phyloP scores from a whole-genome alignment of 2,797 vertebrate genomes.

The Amphiprion clarkii region DNA sequence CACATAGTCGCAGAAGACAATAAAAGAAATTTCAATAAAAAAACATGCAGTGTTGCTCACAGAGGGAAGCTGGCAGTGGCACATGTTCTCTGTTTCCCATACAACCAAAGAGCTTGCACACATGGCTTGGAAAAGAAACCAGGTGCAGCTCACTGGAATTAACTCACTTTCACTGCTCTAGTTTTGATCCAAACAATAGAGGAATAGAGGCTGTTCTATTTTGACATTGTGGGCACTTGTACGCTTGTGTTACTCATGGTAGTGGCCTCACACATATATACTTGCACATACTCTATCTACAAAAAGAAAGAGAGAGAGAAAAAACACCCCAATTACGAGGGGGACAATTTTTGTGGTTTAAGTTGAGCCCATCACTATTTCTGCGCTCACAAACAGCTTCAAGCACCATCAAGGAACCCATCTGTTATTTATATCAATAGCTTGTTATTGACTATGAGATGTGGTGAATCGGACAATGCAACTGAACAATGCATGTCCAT shows the following conservation, averaged over 20 bases:
- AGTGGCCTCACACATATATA: constrained; percentile 28
- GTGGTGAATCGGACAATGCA: constrained; percentile 43
- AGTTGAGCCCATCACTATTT: constrained; percentile 42
- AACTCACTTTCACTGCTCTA: constrained; percentile 78
- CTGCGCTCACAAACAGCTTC: constrained; percentile 45
- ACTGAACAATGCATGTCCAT: constrained; percentile 34
- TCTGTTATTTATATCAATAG: constrained; percentile 62
- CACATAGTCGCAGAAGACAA: constrained; percentile 64
- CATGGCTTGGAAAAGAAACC: constrained; percentile 74
- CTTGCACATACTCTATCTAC: background rate
- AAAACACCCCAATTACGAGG: constrained; percentile 30
- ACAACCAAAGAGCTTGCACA: constrained; percentile 64
- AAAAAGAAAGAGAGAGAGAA: constrained; percentile 26
- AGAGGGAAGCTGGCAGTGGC: constrained; percentile 63
- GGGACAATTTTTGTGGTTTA: constrained; percentile 55
- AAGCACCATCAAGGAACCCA: constrained; percentile 40
- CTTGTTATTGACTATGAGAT: constrained; percentile 43
- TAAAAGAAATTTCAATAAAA: constrained; percentile 54
- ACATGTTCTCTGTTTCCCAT: constrained; percentile 55
- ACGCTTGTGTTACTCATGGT: constrained; percentile 55
- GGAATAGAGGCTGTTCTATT: constrained; percentile 74
- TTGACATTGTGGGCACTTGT: constrained; percentile 70
- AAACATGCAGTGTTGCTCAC: constrained; percentile 44
- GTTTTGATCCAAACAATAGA: constrained; percentile 79
- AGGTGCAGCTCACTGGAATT: constrained; percentile 79